Conservation (phyloP, 2,797 vertebrate species). For the Centroberyx gerrardi region DNA sequence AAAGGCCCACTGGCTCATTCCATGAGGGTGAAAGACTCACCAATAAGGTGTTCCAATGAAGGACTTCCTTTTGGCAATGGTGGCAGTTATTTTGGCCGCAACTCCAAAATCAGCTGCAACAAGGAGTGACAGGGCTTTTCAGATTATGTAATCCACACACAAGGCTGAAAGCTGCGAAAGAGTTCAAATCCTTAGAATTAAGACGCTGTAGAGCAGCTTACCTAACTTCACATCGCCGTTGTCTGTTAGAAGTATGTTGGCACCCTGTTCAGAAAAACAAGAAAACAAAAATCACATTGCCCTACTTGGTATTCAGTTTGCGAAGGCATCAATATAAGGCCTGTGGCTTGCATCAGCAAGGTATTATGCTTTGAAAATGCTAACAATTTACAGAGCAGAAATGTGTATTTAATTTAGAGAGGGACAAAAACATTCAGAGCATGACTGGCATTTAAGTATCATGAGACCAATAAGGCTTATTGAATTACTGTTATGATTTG, state of each 20-base stretch:
- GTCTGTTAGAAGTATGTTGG: slow-evolving; percentile 97
- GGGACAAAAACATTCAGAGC: neutral
- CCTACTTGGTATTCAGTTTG: neutral
- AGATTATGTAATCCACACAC: slow-evolving; percentile 47
- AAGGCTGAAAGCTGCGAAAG: slow-evolving; percentile 9
- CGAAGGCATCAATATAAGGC: neutral
- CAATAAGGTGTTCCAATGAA: slow-evolving; percentile 99
- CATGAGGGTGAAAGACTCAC: slow-evolving; percentile 80
- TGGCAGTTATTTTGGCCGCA: slow-evolving; percentile 98
- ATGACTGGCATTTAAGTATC: neutral
- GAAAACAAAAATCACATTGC: slow-evolving; percentile 3
- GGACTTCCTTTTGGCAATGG: slow-evolving; percentile 98
- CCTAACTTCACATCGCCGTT: slow-evolving; percentile 98
- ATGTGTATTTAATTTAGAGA: slow-evolving; percentile 3
- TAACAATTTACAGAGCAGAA: neutral
- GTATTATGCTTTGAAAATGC: no score
- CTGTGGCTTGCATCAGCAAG: neutral
- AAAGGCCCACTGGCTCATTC: slow-evolving; percentile 4
- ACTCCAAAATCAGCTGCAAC: slow-evolving; percentile 96
- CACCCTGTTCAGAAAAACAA: slow-evolving; percentile 86
- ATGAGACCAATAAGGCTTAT: neutral
- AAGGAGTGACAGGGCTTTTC: slow-evolving; percentile 52
- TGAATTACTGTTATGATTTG: neutral
- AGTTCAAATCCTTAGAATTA: slow-evolving; percentile 30
- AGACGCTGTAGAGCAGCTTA: slow-evolving; percentile 76